Conservation (phyloP, 2,888 invertebrate genomes). For the Orchesella flavescens region DNA sequence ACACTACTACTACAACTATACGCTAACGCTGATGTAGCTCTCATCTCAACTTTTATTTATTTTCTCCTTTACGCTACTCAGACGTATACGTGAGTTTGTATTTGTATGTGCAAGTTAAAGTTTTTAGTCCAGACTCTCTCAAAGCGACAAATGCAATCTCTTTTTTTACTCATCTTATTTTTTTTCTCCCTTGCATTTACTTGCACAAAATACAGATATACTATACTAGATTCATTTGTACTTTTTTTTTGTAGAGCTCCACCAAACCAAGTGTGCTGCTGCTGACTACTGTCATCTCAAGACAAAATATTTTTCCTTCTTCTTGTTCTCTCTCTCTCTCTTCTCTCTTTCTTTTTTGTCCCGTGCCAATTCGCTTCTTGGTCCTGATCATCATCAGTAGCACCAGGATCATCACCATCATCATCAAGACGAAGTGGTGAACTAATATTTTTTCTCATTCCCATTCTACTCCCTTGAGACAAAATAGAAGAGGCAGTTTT, state of each 20-base stretch:
- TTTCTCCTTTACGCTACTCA: not conserved
- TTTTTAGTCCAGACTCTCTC: constrained; percentile 2
- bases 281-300: constrained; percentile 36
- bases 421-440: constrained; percentile 37
- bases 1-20: not conserved
- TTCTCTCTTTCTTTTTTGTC: constrained; percentile 7
- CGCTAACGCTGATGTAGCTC: not conserved
- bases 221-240: not conserved
- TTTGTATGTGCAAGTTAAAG: constrained; percentile 1
- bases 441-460: constrained; percentile 48
- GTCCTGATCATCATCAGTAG: constrained; percentile 15
- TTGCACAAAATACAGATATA: too few species aligned
- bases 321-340: not conserved
- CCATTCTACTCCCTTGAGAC: constrained; percentile 33
- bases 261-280: constrained; percentile 39
- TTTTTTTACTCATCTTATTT: constrained; percentile 4
- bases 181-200: not conserved
- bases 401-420: constrained; percentile 30
- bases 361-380: constrained; percentile 48
- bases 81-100: too few species aligned
- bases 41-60: constrained; percentile 6
- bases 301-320: constrained; percentile 15
- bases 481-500: constrained; percentile 16
- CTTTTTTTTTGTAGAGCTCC: not conserved
- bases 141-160: not conserved